These are phyloP conservation scores for Zele albiditarsus DNA, from an alignment of 2,888 invertebrate species.

Conservation along the genomic window DNA sequence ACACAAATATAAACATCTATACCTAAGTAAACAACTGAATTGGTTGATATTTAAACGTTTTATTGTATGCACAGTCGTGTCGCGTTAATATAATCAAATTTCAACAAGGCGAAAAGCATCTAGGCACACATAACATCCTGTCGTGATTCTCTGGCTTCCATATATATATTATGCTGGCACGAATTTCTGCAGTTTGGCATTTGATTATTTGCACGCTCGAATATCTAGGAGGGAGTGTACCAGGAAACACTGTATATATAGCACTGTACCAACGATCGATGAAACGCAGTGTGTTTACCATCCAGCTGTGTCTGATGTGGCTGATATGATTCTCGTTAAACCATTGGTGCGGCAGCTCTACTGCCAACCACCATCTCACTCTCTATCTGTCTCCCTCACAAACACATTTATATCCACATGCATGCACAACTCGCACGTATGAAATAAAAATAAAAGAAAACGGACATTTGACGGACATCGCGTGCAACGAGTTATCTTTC, in stretches of 20 bases:
- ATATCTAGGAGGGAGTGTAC: no score
- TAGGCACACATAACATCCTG: no score
- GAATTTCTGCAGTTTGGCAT: no score
- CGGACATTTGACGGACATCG: constrained; percentile 25
- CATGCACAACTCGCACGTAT: neutral
- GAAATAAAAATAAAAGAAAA: no score
- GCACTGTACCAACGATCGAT: constrained; percentile 19
- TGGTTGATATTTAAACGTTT: no score
- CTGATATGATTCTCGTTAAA: constrained; percentile 66
- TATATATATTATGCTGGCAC: neutral
- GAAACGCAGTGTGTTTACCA: constrained; percentile 58
- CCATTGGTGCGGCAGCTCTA: constrained; percentile 41
- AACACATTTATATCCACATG: neutral
- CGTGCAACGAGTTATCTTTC: constrained; percentile 31
- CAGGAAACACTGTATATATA: neutral
- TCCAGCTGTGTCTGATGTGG: constrained; percentile 60
- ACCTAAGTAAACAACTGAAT: no score
- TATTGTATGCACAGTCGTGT: no score
- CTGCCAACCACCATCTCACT: constrained; percentile 12
- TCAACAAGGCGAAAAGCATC: no score
- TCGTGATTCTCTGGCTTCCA: no score
- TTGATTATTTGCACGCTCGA: no score
- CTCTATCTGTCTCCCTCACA: neutral
- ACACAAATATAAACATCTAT: no score
- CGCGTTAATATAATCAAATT: no score